A percentile compares a stretch with the other conserved stretches of the same genome.
Conservation (phyloP, 2,888 invertebrate genomes). For the Blastobasis adustella region DNA sequence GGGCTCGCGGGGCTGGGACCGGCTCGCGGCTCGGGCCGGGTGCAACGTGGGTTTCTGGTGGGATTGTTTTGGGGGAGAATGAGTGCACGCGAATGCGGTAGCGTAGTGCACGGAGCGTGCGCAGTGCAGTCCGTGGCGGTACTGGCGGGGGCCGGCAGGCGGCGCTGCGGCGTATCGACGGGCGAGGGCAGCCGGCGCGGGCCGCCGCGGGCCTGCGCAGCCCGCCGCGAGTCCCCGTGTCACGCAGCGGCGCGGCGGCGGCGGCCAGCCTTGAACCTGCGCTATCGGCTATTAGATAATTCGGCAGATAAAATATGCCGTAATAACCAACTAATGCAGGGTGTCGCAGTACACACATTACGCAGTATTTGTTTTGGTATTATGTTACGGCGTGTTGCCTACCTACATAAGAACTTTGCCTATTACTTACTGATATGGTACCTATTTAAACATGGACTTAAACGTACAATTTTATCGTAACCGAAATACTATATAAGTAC, state of each 20-base stretch:
- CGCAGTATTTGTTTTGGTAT: too few species aligned
- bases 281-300: constrained; percentile 60
- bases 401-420: too few species aligned
- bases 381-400: too few species aligned
- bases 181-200: constrained; percentile 1
- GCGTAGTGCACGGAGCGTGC: constrained; percentile 58
- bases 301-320: constrained; percentile 36
- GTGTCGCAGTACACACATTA: too few species aligned
- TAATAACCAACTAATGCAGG: too few species aligned
- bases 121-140: constrained; percentile 48
- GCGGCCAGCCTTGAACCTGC: constrained; percentile 61
- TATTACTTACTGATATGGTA: too few species aligned
- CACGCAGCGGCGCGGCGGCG: constrained; percentile 11
- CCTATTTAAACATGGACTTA: too few species aligned
- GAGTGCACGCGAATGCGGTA: constrained; percentile 51
- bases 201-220: not conserved
- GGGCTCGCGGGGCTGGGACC: constrained; percentile 21
- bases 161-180: constrained; percentile 62
- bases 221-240: not conserved
- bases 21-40: constrained; percentile 19
- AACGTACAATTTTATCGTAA: too few species aligned
- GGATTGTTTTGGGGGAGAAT: constrained; percentile 50
- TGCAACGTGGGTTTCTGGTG: constrained; percentile 32
- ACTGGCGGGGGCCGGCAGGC: constrained; percentile 52
- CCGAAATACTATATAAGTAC: too few species aligned